Evolutionary conservation across 2,113 vertebrate genomes (phyloP).

Genomic region (Mesitornis unicolor): DNA sequence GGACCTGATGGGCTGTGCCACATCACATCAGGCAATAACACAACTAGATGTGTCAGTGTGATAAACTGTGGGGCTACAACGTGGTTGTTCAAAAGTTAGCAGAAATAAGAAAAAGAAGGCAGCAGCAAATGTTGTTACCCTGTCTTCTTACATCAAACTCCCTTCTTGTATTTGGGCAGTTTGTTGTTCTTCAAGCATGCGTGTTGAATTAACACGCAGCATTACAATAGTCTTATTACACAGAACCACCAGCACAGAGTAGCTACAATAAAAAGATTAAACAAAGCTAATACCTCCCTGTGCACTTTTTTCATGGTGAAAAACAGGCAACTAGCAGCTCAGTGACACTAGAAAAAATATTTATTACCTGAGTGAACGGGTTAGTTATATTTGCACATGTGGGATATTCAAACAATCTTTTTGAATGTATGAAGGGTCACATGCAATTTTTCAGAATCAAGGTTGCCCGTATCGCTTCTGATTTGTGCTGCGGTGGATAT

Average conservation of each 20-base stretch:
- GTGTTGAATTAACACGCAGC: neutral
- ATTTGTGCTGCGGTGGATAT: neutral
- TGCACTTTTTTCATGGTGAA: neutral
- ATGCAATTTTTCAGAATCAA: neutral
- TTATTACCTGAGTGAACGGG: fast-evolving
- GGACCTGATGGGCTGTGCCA: neutral
- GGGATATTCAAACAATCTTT: neutral
- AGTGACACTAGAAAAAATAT: neutral
- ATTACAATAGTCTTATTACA: neutral
- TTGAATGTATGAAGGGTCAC: neutral
- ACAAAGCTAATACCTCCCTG: neutral
- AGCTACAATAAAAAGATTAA: neutral
- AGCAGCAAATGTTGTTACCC: neutral
- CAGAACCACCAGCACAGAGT: neutral
- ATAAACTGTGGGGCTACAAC: neutral
- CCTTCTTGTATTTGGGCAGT: neutral
- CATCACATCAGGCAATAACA: neutral
- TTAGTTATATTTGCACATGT: neutral
- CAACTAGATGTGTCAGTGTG: neutral
- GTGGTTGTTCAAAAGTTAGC: neutral
- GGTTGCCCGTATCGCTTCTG: neutral
- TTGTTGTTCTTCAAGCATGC: neutral
- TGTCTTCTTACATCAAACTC: neutral
- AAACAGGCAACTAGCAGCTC: neutral
- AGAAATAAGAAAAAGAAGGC: neutral